phyloP scores from a whole-genome alignment of 2,797 vertebrate genomes.

The Spondyliosoma cantharus region DNA sequence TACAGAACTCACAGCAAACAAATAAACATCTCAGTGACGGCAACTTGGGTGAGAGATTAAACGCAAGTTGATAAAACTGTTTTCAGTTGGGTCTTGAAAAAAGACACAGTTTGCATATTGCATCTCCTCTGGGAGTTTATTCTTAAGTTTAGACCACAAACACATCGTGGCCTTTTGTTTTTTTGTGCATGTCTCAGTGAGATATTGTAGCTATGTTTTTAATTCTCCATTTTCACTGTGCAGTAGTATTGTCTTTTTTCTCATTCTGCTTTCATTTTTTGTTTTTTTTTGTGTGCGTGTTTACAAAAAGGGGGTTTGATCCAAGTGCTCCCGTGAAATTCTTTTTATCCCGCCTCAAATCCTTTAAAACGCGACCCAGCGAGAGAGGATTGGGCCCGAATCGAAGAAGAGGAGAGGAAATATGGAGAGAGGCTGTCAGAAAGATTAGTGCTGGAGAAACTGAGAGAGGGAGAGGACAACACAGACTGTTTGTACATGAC shows the following conservation, averaged over 20 bases:
- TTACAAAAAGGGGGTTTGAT: conserved; percentile 48
- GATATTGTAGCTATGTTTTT: conserved; percentile 33
- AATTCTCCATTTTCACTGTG: conserved; percentile 23
- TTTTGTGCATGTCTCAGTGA: background rate
- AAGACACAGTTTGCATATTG: background rate
- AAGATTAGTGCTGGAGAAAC: conserved; percentile 59
- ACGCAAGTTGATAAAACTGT: conserved; percentile 4
- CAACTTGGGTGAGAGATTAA: conserved; percentile 26
- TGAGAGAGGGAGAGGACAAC: conserved; percentile 5
- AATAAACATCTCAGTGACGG: background rate
- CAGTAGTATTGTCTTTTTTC: background rate
- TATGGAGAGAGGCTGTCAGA: conserved; percentile 57
- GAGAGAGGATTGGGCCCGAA: conserved; percentile 46
- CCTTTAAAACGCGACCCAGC: conserved; percentile 54
- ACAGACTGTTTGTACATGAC: conserved; percentile 7
- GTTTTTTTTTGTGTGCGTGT: conserved; percentile 12
- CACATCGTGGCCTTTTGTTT: background rate
- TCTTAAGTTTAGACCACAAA: conserved; percentile 31
- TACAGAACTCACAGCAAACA: background rate
- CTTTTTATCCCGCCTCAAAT: conserved; percentile 61
- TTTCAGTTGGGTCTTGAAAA: conserved; percentile 9
- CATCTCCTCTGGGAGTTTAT: conserved; percentile 33
- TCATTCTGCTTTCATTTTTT: background rate
- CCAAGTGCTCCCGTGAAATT: conserved; percentile 57
- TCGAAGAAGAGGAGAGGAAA: conserved; percentile 35